These are phyloP conservation scores for Epinephelus cyanopodus DNA, from an alignment of 2,113 vertebrate species.

Conservation along the genomic window DNA sequence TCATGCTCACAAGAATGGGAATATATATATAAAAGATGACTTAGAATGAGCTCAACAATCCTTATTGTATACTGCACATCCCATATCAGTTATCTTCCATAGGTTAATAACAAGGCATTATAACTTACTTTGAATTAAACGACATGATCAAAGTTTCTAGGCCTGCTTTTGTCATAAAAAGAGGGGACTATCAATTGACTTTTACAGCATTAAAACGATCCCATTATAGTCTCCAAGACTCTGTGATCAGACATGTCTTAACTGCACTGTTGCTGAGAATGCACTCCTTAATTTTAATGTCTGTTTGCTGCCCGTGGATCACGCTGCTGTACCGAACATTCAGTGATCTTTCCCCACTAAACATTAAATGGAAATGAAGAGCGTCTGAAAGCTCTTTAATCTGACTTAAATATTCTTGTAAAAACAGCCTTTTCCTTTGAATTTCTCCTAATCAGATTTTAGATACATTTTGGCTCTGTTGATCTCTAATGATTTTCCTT, in stretches of 20 bases:
- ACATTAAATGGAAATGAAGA: slow-evolving; percentile 68
- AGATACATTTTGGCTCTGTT: slow-evolving; percentile 44
- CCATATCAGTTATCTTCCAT: slow-evolving; percentile 25
- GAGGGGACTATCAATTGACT: slow-evolving; percentile 61
- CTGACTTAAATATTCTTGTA: slow-evolving; percentile 63
- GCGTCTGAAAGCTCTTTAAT: slow-evolving; percentile 72
- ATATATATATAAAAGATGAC: no score
- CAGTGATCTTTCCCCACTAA: slow-evolving; percentile 50
- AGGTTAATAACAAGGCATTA: slow-evolving; percentile 54
- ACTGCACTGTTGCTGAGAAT: slow-evolving; percentile 61
- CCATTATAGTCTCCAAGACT: slow-evolving; percentile 52
- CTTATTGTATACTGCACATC: slow-evolving; percentile 22
- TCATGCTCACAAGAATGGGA: no score
- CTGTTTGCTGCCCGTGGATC: slow-evolving; percentile 54
- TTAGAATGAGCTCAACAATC: no score
- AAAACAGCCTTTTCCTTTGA: slow-evolving; percentile 41
- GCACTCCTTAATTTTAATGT: slow-evolving; percentile 55
- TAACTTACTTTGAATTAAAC: slow-evolving; percentile 61
- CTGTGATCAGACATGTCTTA: slow-evolving; percentile 61
- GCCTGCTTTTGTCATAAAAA: slow-evolving; percentile 46
- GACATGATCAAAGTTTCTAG: slow-evolving; percentile 66
- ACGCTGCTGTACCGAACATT: slow-evolving; percentile 6
- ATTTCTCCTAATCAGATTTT: slow-evolving; percentile 55
- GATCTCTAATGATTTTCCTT: slow-evolving; percentile 54
- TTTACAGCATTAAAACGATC: slow-evolving; percentile 58